Evolutionary conservation across 2,113 vertebrate genomes (phyloP).

Genomic region (Rallus limicola): DNA sequence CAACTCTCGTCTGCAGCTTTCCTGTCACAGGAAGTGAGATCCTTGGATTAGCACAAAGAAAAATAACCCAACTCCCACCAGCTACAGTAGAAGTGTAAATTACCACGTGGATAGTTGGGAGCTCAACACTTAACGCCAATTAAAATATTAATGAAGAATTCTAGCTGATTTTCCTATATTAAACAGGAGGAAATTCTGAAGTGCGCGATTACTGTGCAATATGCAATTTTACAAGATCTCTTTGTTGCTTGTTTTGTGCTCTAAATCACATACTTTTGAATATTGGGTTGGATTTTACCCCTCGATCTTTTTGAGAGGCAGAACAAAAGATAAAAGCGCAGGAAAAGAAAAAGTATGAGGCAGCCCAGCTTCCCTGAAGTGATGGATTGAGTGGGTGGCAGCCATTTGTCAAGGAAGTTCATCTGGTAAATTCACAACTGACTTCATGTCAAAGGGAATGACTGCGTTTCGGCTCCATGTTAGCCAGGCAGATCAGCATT

Average conservation of each 20-base stretch:
- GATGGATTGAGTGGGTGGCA: conserved; percentile 32
- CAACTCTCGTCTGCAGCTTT: background rate
- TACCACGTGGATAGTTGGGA: conserved; percentile 31
- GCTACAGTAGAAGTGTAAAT: conserved; percentile 12
- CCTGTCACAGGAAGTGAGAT: conserved; percentile 21
- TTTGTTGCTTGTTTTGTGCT: background rate
- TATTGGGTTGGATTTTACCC: background rate
- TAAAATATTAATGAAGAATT: conserved; percentile 58
- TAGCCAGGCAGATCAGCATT: conserved; percentile 16
- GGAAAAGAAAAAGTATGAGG: background rate
- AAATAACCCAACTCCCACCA: conserved; percentile 47
- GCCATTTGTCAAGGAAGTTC: conserved; percentile 52
- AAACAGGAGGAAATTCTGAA: background rate
- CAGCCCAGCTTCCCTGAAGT: conserved; percentile 9
- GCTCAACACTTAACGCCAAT: conserved; percentile 14
- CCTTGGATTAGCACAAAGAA: conserved; percentile 39
- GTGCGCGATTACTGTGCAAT: background rate
- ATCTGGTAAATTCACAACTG: conserved; percentile 28
- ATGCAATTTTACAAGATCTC: background rate
- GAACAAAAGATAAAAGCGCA: conserved; percentile 22
- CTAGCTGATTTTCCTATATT: background rate
- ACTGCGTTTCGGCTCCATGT: background rate
- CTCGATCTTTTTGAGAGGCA: conserved; percentile 2
- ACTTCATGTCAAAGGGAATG: conserved; percentile 27
- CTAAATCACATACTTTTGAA: background rate